Percentiles rank a stretch among this genome's conserved stretches.
phyloP scores from a whole-genome alignment of 2,797 vertebrate genomes.

The Ispidina lecontei region DNA sequence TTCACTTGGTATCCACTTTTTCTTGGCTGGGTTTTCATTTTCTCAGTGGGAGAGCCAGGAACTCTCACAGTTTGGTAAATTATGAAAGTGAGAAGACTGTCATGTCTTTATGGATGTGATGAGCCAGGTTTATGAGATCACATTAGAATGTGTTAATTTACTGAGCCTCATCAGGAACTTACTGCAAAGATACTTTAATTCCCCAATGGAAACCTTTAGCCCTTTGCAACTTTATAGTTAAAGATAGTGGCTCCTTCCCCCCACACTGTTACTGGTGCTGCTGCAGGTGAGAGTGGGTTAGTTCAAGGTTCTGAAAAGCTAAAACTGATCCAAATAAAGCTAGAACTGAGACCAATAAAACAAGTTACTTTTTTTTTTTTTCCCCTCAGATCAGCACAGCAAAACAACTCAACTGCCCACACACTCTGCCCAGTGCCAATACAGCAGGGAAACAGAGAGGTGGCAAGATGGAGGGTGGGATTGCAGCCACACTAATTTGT shows the following conservation, averaged over 20 bases:
- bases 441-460: not conserved
- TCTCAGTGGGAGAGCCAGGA: not conserved
- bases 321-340: not conserved
- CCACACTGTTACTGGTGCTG: not conserved
- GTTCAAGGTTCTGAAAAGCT: not conserved
- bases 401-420: constrained; percentile 13
- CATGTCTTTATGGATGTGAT: not conserved
- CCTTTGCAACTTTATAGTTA: not conserved
- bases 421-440: not conserved
- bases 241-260: not conserved
- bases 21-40: not conserved
- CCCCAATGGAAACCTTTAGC: not conserved
- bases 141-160: not conserved
- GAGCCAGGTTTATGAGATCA: not conserved
- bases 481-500: constrained; percentile 1
- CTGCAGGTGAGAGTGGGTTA: not conserved
- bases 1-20: not conserved
- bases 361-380: not conserved
- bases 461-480: not conserved
- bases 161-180: not conserved
- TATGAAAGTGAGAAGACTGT: not conserved
- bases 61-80: not conserved
- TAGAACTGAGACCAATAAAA: not conserved
- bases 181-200: not conserved
- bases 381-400: not conserved